Evolutionary conservation across 2,888 invertebrate species (phyloP).

Genomic region (Drosophila fungiperda): DNA sequence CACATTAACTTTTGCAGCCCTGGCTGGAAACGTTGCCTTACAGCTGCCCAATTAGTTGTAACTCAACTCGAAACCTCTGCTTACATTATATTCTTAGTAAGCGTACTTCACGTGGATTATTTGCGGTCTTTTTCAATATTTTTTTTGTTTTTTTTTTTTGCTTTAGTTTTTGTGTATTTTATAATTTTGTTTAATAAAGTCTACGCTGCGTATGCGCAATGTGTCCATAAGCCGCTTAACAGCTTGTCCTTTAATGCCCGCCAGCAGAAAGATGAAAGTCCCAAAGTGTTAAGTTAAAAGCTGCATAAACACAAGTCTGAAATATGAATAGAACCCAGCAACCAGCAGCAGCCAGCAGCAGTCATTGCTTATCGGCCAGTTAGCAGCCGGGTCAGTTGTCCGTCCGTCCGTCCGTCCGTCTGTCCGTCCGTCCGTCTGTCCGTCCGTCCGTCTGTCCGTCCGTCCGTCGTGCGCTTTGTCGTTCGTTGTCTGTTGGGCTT

Average conservation of each 20-base stretch:
- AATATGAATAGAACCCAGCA: conserved; percentile 48
- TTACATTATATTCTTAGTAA: neutral
- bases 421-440: neutral
- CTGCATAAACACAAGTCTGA: conserved; percentile 70
- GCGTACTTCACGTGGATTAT: conserved; percentile 11
- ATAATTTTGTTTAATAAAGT: conserved; percentile 73
- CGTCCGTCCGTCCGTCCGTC: conserved; percentile 11
- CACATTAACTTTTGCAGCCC: neutral
- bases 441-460: neutral
- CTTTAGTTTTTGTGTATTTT: conserved; percentile 26
- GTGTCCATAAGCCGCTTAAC: conserved; percentile 67
- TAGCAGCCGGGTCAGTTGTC: conserved; percentile 52
- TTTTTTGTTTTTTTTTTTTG: neutral
- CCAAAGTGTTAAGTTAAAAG: conserved; percentile 69
- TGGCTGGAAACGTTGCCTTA: conserved; percentile 1
- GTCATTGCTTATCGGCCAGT: conserved; percentile 48
- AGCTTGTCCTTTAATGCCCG: conserved; percentile 55
- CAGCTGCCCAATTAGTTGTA: neutral
- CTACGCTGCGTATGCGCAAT: conserved; percentile 51
- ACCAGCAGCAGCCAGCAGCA: conserved; percentile 1
- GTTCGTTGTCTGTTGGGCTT: conserved; percentile 22
- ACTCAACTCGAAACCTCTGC: neutral
- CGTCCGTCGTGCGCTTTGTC: neutral
- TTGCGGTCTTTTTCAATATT: neutral
- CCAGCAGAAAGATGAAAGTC: conserved; percentile 29